Evolutionary conservation across 2,797 vertebrate genomes (phyloP), one percentile per base, ranked within the genome.

Genomic region (Manis javanica): DNA sequence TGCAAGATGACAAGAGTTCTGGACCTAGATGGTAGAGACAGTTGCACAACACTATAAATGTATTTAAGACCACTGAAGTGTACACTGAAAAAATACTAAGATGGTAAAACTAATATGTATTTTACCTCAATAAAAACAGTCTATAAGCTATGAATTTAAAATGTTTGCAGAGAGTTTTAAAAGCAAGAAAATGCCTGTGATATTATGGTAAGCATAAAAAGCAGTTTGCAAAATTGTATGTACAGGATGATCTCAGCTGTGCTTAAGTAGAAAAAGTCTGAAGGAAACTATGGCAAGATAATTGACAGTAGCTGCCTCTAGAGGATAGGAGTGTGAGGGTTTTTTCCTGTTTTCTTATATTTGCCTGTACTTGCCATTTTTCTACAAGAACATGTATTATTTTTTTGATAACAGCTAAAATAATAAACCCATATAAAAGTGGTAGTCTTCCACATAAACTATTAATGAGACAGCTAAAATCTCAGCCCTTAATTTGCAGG

Each of bases 371-470:
- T 90, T 86, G 26, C 29, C 24, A 7, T 57, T 87, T 96, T 72
- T 97, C 90, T 96, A 49, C 14, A 86, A 0, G 51, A 94, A n/a
- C 1, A 2, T 55, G 72, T 93, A 59, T 14, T 72, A 59, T 24
- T 84, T 87, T 69, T 53, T 85, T 91, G 81, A 78, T 83, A 71
- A 77, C 14, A 42, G 29, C 55, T 39, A 87, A 66, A 86, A 82
- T 89, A 88, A 77, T 89, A 91, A 91, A 49, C 18, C 49, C 79
- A 92, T 90, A 81, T 86, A 51, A 91, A 94, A 78, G 7, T 24
- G 49, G 77, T 90, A 64, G 19, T 77, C 16, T 87, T 78, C n/a
- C 4, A 5, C 12, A 18, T 84, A 84, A 64, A 79, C 34, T 81
- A 1, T 83, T 68, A 34, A 39, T 90, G 53, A 94, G 63, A 79